phyloP scores from a whole-genome alignment of 2,113 vertebrate genomes.

The Zonotrichia leucophrys region DNA sequence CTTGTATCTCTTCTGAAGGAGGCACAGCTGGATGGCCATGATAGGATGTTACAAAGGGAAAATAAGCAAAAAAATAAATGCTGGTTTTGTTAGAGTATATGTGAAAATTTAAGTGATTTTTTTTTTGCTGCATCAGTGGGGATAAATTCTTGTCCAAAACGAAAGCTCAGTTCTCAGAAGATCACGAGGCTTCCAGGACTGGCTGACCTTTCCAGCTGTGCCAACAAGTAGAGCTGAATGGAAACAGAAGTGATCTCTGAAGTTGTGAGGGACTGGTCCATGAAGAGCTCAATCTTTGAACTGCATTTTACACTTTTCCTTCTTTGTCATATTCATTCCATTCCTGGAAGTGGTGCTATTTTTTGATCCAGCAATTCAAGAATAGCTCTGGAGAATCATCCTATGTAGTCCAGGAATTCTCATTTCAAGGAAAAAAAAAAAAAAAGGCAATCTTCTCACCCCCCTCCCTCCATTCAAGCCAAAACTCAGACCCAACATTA shows the following conservation, averaged over 20 bases:
- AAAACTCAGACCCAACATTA: not conserved
- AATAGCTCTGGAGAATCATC: not conserved
- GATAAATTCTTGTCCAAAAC: not conserved
- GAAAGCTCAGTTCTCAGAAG: not conserved
- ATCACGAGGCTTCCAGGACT: not conserved
- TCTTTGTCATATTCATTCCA: not conserved
- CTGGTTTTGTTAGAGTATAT: not conserved
- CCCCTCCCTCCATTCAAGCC: not conserved
- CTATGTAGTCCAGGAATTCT: not conserved
- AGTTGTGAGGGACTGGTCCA: not conserved
- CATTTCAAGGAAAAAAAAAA: not conserved
- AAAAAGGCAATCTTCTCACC: fast-evolving
- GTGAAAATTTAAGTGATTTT: not conserved
- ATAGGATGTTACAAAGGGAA: not conserved
- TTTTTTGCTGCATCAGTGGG: not conserved
- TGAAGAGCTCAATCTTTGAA: not conserved
- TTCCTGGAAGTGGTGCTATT: not conserved
- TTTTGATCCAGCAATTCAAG: not conserved
- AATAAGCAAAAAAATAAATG: not conserved
- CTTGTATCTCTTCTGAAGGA: not conserved
- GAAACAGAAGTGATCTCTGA: not conserved
- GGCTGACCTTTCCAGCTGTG: not conserved
- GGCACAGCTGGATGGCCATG: not conserved
- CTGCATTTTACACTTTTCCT: not conserved
- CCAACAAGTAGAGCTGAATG: not conserved